A percentile compares a stretch with the other conserved stretches of the same genome.
phyloP scores from a whole-genome alignment of 2,888 invertebrate genomes.

The Apotomis betuletana region DNA sequence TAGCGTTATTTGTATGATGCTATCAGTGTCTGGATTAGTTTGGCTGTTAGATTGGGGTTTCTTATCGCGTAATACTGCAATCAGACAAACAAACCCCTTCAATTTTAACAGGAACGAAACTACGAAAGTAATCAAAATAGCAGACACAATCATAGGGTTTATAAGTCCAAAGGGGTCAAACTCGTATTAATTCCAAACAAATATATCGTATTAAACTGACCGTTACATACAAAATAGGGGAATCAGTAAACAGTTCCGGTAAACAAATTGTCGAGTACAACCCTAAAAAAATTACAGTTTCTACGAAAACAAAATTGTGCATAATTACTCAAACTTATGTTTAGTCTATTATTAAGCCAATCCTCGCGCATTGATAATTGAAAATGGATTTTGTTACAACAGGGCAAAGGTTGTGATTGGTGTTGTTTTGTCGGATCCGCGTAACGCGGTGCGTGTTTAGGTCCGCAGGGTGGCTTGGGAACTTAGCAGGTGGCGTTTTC shows the following conservation, averaged over 20 bases:
- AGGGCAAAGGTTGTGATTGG: slow-evolving; percentile 58
- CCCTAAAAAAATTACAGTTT: slow-evolving; percentile 60
- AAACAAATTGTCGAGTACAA: slow-evolving; percentile 51
- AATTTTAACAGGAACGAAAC: background rate
- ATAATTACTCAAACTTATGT: slow-evolving; percentile 77
- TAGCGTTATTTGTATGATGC: slow-evolving; percentile 42
- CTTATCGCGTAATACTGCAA: slow-evolving; percentile 34
- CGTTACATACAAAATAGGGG: slow-evolving; percentile 35
- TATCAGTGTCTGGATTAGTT: slow-evolving; percentile 37
- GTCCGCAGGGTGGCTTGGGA: slow-evolving; percentile 72
- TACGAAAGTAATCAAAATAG: background rate
- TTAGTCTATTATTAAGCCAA: slow-evolving; percentile 53
- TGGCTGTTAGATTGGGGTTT: slow-evolving; percentile 29
- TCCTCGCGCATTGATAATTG: slow-evolving; percentile 42
- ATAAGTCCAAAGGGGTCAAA: background rate
- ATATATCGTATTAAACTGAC: slow-evolving; percentile 26
- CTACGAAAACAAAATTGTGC: slow-evolving; percentile 68
- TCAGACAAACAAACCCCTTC: slow-evolving; percentile 5
- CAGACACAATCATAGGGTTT: background rate
- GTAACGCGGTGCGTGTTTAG: slow-evolving; percentile 74
- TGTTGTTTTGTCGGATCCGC: slow-evolving; percentile 50
- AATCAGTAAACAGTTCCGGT: slow-evolving; percentile 47
- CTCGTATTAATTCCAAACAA: slow-evolving; percentile 23
- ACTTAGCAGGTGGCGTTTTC: slow-evolving; percentile 80
- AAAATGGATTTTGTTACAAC: slow-evolving; percentile 55